Percentiles rank a stretch among this genome's conserved stretches.
Evolutionary conservation across 2,888 invertebrate genomes (phyloP).

Genomic region (Lydus trimaculatus): DNA sequence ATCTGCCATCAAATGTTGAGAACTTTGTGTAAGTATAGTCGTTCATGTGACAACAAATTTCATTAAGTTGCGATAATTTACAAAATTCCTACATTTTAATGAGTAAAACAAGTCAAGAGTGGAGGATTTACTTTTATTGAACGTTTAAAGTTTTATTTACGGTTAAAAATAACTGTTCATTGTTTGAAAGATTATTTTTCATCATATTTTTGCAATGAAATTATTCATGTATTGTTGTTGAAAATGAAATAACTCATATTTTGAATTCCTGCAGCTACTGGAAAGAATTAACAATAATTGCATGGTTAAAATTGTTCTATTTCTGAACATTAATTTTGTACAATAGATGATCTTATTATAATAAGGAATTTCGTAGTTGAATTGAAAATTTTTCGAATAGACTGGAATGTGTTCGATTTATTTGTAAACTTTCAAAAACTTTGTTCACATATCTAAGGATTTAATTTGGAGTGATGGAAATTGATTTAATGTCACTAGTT

Average conservation of each 20-base stretch:
- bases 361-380: not conserved
- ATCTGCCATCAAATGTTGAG: slow-evolving; percentile 35
- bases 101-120: too few relatives aligned
- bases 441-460: not conserved
- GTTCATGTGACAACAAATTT: not conserved
- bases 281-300: not conserved
- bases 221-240: not conserved
- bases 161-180: too few relatives aligned
- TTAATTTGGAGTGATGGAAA: not conserved
- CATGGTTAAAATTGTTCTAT: not conserved
- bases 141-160: too few relatives aligned
- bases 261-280: not conserved
- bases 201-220: not conserved
- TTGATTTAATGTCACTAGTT: not conserved
- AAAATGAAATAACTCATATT: not conserved
- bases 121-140: too few relatives aligned
- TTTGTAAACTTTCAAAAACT: not conserved
- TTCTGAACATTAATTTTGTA: not conserved
- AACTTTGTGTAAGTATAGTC: slow-evolving; percentile 33
- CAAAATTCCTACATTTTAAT: too few relatives aligned
- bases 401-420: not conserved
- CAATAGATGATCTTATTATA: not conserved
- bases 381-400: not conserved
- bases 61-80: not conserved
- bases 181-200: not conserved